Conservation (phyloP, 2,797 vertebrate genomes). For the Galagoides demidoff region DNA sequence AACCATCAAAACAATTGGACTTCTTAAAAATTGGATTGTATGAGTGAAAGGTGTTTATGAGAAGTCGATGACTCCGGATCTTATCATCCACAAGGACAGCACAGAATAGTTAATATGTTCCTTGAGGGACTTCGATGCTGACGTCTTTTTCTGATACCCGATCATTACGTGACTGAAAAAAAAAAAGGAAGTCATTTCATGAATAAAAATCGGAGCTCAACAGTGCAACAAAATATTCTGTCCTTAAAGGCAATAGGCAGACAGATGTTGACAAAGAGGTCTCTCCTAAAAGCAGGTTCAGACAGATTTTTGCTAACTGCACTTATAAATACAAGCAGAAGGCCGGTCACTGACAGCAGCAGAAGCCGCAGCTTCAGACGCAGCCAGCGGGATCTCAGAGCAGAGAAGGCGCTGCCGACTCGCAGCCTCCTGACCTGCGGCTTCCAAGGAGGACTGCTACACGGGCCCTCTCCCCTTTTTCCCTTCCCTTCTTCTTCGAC, state of each 20-base stretch:
- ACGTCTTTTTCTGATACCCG: constrained; percentile 95
- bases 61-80: constrained; percentile 91
- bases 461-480: constrained; percentile 68
- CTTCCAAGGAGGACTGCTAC: constrained; percentile 80
- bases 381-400: constrained; percentile 80
- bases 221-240: constrained; percentile 92
- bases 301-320: constrained; percentile 88
- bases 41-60: constrained; percentile 89
- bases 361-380: constrained; percentile 86
- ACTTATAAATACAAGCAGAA: constrained; percentile 89
- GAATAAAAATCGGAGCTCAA: constrained; percentile 94
- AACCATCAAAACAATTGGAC: constrained; percentile 84
- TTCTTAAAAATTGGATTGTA: constrained; percentile 81
- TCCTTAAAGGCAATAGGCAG: constrained; percentile 91
- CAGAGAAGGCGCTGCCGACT: constrained; percentile 78
- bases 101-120: constrained; percentile 93
- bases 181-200: constrained; percentile 92
- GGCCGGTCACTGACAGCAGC: constrained; percentile 88
- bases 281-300: constrained; percentile 84
- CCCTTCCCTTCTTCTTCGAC: constrained; percentile 38
- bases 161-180: constrained; percentile 93
- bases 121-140: constrained; percentile 95
- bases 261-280: constrained; percentile 89
- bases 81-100: constrained; percentile 95
- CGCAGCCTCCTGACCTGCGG: constrained; percentile 76